Base-by-base conservation (phyloP, 2,888 invertebrate genomes). In the Tetropium fuscum region DNA sequence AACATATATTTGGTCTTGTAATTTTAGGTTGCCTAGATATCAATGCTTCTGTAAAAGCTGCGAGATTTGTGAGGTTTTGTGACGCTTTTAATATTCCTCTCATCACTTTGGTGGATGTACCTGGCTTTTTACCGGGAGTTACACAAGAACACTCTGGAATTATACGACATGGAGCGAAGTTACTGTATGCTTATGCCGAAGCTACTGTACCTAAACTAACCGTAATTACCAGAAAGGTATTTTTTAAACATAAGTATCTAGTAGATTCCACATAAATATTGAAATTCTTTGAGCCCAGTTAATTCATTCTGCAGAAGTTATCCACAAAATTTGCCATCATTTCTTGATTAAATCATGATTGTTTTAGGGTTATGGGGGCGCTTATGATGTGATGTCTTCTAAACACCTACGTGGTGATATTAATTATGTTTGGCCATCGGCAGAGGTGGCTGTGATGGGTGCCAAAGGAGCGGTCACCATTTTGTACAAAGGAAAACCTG, bases 351-450 rank as follows among this genome's bases (percentile, higher is more conserved):
- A 30, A 30, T 18, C 10, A 20, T 38, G n/a, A 30, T 48, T 53
- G 48, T 74, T 75, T 18, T 64, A 87, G 85, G 88, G 87, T 1
- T 89, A 88, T 76, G 88, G 88, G 34, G 88, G 88, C 41, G 89
- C 89, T 0, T 89, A 89, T 77, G 87, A 87, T 78, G 89, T 90
- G 15, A 90, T 90, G 89, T 85, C 87, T 43, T 89, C 88, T 0
- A 89, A 89, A 75, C 89, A 89, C 81, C 80, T 89, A 32, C 80
- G 88, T 53, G 88, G 88, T 10, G 89, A 90, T 73, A 83, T 87
- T 34, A 90, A 89, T 78, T 90, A 89, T 74, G 88, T 88, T 20
- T 90, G 89, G 89, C 89, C 89, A 13, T 87, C 88, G 7, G 89
- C 89, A 53, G 89, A 90, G 78, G 86, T 89, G 7, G 89, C 89